phyloP scores from a whole-genome alignment of 1,140 invertebrate genomes.

The Lordiphosa collinella region DNA sequence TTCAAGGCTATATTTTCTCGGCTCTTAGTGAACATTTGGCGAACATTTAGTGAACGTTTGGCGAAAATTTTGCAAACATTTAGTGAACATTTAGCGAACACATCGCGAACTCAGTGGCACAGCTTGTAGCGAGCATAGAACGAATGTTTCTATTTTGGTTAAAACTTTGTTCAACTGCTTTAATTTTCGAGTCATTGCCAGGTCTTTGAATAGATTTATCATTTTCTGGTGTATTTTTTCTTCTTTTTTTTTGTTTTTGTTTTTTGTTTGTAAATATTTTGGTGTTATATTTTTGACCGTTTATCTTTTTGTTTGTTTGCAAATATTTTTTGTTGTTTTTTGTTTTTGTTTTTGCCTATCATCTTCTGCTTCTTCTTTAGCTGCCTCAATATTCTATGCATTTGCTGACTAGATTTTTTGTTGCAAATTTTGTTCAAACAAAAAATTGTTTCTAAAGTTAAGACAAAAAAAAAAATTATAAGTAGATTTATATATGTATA shows the following conservation, averaged over 20 bases:
- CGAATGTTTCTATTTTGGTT: no score
- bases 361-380: constrained; percentile 14
- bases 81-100: no score
- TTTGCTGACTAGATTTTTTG: constrained; percentile 69
- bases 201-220: no score
- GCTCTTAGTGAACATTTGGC: no score
- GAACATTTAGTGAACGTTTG: no score
- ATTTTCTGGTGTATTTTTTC: no score
- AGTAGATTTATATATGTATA: not conserved
- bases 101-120: no score
- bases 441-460: constrained; percentile 51
- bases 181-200: no score
- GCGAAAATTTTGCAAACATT: no score
- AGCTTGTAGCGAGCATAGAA: no score
- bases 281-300: not conserved
- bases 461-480: constrained; percentile 42
- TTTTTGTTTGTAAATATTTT: not conserved
- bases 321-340: not conserved
- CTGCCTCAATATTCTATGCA: constrained; percentile 7
- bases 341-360: constrained; percentile 13
- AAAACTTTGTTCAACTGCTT: no score
- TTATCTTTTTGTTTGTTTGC: not conserved
- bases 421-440: constrained; percentile 74
- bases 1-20: no score
- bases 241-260: not conserved